phyloP scores from a whole-genome alignment of 2,888 invertebrate genomes.

The Erannis defoliaria region DNA sequence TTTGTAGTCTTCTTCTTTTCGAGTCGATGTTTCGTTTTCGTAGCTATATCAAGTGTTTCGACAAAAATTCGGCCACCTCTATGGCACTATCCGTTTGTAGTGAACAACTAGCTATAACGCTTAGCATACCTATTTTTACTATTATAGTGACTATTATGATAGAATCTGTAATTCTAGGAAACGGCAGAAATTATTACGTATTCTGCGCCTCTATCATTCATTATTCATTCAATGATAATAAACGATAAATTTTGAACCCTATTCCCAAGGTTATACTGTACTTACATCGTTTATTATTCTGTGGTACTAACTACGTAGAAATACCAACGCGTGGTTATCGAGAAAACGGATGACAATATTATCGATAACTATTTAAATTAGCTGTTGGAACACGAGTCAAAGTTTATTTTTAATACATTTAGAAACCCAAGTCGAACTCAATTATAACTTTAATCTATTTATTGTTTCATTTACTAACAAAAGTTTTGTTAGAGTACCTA shows the following conservation, averaged over 20 bases:
- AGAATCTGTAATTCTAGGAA: too few species aligned
- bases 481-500: too few species aligned
- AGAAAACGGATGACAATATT: slow-evolving; percentile 19
- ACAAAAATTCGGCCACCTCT: too few species aligned
- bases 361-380: slow-evolving; percentile 27
- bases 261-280: background rate
- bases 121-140: too few species aligned
- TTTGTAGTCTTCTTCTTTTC: too few species aligned
- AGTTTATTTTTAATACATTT: slow-evolving; percentile 14
- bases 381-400: slow-evolving; percentile 18
- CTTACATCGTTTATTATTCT: slow-evolving; percentile 5
- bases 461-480: too few species aligned
- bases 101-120: too few species aligned
- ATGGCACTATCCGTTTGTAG: too few species aligned
- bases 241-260: background rate
- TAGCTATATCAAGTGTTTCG: too few species aligned
- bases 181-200: background rate
- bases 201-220: background rate
- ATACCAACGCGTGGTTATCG: slow-evolving; percentile 22
- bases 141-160: too few species aligned
- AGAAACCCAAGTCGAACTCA: background rate
- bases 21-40: too few species aligned
- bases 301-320: slow-evolving; percentile 13
- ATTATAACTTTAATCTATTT: too few species aligned
- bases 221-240: background rate